phyloP scores from a whole-genome alignment of 2,113 vertebrate genomes.

The Phyllopteryx taeniolatus region DNA sequence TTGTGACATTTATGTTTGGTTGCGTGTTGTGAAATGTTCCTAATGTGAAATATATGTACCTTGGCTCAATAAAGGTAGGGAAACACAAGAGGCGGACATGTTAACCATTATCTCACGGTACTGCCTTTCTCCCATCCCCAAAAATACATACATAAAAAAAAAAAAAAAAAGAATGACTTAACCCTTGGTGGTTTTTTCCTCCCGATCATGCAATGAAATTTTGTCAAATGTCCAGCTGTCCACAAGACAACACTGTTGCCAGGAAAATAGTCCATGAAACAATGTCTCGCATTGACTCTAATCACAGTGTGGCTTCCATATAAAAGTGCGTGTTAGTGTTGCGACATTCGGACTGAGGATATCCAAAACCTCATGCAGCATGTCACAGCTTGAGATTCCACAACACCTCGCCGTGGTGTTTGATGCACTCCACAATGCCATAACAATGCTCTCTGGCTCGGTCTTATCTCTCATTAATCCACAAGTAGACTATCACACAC shows the following conservation, averaged over 20 bases:
- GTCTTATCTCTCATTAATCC: conserved; percentile 63
- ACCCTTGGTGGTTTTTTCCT: neutral
- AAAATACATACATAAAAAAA: neutral
- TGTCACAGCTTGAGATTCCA: conserved; percentile 23
- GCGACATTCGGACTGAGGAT: neutral
- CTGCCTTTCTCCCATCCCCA: neutral
- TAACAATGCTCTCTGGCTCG: conserved; percentile 41
- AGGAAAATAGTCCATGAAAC: neutral
- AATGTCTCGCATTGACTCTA: neutral
- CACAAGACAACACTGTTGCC: neutral
- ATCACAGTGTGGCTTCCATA: neutral
- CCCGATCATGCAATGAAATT: neutral
- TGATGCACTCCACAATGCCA: conserved; percentile 24
- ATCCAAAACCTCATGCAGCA: conserved; percentile 4
- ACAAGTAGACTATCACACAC: conserved; percentile 49
- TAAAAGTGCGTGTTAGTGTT: neutral
- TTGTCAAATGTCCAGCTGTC: neutral
- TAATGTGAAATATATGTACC: too few species aligned
- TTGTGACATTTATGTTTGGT: neutral
- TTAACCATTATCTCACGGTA: too few species aligned
- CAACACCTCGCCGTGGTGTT: conserved; percentile 19
- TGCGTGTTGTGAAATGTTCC: neutral
- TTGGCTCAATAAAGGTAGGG: neutral
- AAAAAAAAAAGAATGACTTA: neutral
- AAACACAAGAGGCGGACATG: neutral